Evolutionary conservation across 2,797 vertebrate species (phyloP), one percentile per base, ranked within the genome.

Genomic region (Epinephelus malabaricus): DNA sequence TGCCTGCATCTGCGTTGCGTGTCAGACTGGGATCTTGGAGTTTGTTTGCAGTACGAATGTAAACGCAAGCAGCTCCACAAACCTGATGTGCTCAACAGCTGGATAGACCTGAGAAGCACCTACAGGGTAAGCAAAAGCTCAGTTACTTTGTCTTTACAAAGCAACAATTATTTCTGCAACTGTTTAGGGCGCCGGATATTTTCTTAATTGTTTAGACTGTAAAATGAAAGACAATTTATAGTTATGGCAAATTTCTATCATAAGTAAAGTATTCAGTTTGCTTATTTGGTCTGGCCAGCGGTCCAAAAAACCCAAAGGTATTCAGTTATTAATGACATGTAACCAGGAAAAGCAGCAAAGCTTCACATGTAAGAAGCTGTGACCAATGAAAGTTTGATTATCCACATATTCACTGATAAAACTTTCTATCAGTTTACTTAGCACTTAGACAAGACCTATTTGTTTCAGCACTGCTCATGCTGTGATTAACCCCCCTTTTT

Each of bases 21-120:
- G 18, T 56, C 91, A 99, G 98, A 99, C 85, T 99, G 98, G 98
- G 98, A 99, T 95, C 95, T 99, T 55, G 98, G 97, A 0, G 96
- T 99, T 82, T 99, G 98, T 93, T 93, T 99, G 89, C 96, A 96
- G 58, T 98, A 98, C 1, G 98, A 99, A 79, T 99, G 98, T 90
- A 98, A 95, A 92, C 96, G 98, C 79, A 99, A 99, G 92, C 98
- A 99, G 90, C 94, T 99, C 67, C 85, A 89, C 79, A 98, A 97
- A 91, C 97, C 97, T 3, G 87, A 94, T 47, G 94, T 96, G 45
- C 94, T 99, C 54, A 98, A 96, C 87, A 96, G 95, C 85, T 99
- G 98, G 98, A 98, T 98, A 65, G 98, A 99, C 86, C 96, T 99
- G 80, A 95, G 97, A 88, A 95, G 94, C 76, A 97, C 96, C 0